Percentiles rank a stretch among this genome's conserved stretches.
Evolutionary conservation across 1,140 invertebrate species (phyloP).

Genomic region (Druon quercuslanigerum): DNA sequence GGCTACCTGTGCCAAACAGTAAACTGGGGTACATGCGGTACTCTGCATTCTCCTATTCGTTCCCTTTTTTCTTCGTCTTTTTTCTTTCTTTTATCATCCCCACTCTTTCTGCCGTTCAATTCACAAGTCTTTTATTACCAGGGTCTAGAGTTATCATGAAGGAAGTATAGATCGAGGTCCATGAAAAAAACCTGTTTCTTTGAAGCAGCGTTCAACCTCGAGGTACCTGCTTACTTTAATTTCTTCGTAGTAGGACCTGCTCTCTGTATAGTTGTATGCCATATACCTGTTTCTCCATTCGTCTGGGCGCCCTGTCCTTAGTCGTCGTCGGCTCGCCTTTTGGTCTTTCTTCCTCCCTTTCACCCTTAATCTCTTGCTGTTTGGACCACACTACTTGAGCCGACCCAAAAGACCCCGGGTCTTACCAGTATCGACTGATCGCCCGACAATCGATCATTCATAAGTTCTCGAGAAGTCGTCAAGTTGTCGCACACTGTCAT

Average conservation of each 20-base stretch:
- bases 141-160: slow-evolving; percentile 53
- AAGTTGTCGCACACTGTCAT: slow-evolving; percentile 4
- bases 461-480: slow-evolving; percentile 19
- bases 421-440: slow-evolving; percentile 30
- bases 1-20: slow-evolving; percentile 36
- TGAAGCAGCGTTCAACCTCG: slow-evolving; percentile 57
- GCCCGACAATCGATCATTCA: slow-evolving; percentile 40
- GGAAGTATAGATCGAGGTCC: slow-evolving; percentile 44
- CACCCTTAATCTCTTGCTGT: slow-evolving; percentile 40
- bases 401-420: slow-evolving; percentile 26
- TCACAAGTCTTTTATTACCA: slow-evolving; percentile 41
- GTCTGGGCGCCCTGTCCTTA: slow-evolving; percentile 35
- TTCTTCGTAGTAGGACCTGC: slow-evolving; percentile 65
- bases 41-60: slow-evolving; percentile 32
- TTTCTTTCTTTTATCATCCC: neutral
- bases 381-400: slow-evolving; percentile 43
- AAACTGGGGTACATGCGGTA: slow-evolving; percentile 33
- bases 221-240: slow-evolving; percentile 69
- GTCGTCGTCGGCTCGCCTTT: slow-evolving; percentile 29
- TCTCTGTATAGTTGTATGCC: slow-evolving; percentile 35
- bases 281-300: slow-evolving; percentile 51
- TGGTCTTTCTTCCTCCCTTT: slow-evolving; percentile 36
- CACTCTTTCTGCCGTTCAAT: slow-evolving; percentile 37
- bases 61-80: slow-evolving; percentile 31
- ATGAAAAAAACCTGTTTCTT: slow-evolving; percentile 69